Evolutionary conservation across 2,797 vertebrate species (phyloP), one percentile per base, ranked within the genome.

Genomic region (Pteronotus mesoamericanus): DNA sequence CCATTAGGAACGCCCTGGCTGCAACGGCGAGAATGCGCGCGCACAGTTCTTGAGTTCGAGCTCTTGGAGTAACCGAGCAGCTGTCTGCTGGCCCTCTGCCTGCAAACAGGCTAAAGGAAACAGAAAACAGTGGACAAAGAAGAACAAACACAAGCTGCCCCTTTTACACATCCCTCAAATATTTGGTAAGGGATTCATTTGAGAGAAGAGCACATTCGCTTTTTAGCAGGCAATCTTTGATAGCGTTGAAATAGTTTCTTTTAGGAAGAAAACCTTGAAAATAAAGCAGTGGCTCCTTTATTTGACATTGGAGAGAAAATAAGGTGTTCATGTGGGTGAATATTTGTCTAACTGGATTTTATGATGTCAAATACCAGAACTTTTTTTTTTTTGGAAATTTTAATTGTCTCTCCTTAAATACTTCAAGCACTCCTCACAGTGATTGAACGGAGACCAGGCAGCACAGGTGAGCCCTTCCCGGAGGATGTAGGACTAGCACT

Each of bases 181-280:
- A 77, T 92, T 95, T 93, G 77, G 68, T 42, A 44, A 95, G 53
- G 66, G 91, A 82, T 95, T n/a, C n/a, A n/a, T n/a, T 84, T 94
- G 29, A 21, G 72, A 89, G 78, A 87, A 69, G 48, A 92, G 68
- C 22, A n/a, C 4, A 24, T 75, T 79, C 22, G 39, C 46, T 74
- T 90, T 90, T 77, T 87, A 74, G 53, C 9, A 87, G 92, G 8
- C 53, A n/a, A 29, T 79, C 64, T 96, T 75, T 83, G 85, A 68
- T 59, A 37, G 37, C 12, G 83, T 80, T 88, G 88, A 95, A 87
- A 59, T 92, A 29, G 34, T 85, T 96, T 82, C 44, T 90, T 95
- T 92, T 51, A 79, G 68, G 59, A 86, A 66, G 74, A 80, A 94
- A 71, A 71, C 37, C 26, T 82, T 74, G 46, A 87, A 89, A 94